These are phyloP conservation scores for Rhynchonema sp. DNA, from an alignment of 2,888 invertebrate species.

Conservation along the genomic window DNA sequence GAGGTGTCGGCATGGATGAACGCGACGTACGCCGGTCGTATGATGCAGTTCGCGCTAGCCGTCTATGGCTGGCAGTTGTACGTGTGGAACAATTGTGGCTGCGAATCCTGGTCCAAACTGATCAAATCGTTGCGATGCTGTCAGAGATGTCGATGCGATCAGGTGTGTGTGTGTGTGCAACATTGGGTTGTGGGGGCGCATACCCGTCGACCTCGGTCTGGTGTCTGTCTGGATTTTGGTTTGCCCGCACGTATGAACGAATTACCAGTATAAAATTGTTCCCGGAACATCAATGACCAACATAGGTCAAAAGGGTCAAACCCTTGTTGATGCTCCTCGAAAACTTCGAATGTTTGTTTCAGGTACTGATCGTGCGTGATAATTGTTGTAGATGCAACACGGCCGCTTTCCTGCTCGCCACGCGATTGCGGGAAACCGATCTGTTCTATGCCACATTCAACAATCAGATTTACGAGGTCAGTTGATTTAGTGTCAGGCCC, in stretches of 20 bases:
- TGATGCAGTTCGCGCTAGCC: slow-evolving; percentile 56
- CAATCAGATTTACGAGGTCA: slow-evolving; percentile 65
- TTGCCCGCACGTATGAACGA: too few species aligned
- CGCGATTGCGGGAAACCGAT: slow-evolving; percentile 52
- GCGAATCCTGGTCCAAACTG: slow-evolving; percentile 2
- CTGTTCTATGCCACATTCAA: slow-evolving; percentile 66
- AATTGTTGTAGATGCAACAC: slow-evolving; percentile 73
- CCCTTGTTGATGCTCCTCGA: too few species aligned
- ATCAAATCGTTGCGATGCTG: slow-evolving; percentile 4
- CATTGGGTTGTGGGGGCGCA: too few species aligned
- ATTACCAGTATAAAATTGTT: too few species aligned
- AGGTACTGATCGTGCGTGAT: slow-evolving; percentile 49
- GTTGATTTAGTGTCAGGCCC: too few species aligned
- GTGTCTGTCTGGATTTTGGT: too few species aligned
- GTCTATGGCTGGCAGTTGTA: slow-evolving; percentile 75
- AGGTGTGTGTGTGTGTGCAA: neutral
- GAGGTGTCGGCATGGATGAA: slow-evolving; percentile 48
- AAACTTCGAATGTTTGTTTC: too few species aligned
- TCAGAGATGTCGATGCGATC: slow-evolving; percentile 3
- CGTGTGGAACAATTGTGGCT: slow-evolving; percentile 38
- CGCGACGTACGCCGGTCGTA: slow-evolving; percentile 46
- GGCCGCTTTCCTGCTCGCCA: slow-evolving; percentile 54
- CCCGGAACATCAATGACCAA: too few species aligned
- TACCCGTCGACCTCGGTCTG: too few species aligned
- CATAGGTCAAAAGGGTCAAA: too few species aligned